These are phyloP conservation scores for Buceros bicornis DNA, from an alignment of 2,797 vertebrate species.

Conservation along the genomic window DNA sequence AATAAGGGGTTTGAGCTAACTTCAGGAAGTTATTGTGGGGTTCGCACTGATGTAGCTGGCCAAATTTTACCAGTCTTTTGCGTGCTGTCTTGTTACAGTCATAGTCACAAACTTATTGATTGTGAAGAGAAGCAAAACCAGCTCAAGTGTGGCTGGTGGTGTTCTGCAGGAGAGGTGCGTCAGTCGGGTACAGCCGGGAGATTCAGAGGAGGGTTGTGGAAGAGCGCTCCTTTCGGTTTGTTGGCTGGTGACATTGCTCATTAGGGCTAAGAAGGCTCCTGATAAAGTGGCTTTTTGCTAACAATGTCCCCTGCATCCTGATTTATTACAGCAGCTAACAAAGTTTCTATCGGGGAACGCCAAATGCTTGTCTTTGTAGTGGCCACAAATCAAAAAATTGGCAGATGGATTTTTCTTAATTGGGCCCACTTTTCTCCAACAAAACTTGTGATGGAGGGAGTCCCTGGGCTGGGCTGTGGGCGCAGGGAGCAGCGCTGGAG, in stretches of 20 bases:
- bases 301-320: neutral
- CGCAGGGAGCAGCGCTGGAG: neutral
- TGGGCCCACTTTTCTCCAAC: conserved; percentile 15
- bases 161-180: neutral
- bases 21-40: neutral
- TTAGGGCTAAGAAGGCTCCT: conserved; percentile 7
- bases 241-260: conserved; percentile 3
- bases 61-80: neutral
- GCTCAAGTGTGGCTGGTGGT: neutral
- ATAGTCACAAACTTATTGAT: neutral
- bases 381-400: conserved; percentile 30
- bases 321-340: conserved; percentile 10
- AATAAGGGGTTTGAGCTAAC: neutral
- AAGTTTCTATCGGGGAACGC: neutral
- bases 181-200: neutral
- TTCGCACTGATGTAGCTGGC: neutral
- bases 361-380: conserved; percentile 42
- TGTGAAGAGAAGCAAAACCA: neutral
- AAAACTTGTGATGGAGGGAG: neutral
- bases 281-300: conserved; percentile 26
- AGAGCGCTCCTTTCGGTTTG: neutral
- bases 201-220: neutral
- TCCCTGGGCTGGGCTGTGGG: neutral
- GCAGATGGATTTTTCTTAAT: conserved; percentile 44
- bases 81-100: neutral